Evolutionary conservation across 2,797 vertebrate species (phyloP), one percentile per base, ranked within the genome.

Genomic region (Ptychadena robeensis): DNA sequence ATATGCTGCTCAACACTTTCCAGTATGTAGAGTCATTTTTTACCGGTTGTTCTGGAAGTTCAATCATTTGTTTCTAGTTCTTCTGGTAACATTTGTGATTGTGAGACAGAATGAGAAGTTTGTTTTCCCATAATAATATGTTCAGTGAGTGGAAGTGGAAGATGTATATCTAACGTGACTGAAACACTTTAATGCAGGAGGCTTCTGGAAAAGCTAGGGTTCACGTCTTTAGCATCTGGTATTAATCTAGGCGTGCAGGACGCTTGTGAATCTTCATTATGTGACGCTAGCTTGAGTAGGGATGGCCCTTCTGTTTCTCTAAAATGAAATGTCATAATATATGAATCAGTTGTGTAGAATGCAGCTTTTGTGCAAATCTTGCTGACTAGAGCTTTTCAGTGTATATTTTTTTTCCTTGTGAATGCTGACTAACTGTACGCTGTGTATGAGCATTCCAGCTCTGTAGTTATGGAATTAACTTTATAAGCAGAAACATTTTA

Each of bases 121-220:
- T 48, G 28, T 57, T 78, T 78, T 78, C 14, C 48, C 44, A 64
- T 68, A 68, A 57, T 31, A 25, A 57, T 67, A 44, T 48, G 40
- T 68, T 30, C 75, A 53, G 31, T 48, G 34, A 66, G 65, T 57
- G 75, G 38, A 12, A 27, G 65, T 38, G 37, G n/a, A n/a, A n/a
- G n/a, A 66, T 28, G 37, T 66, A 63, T 53, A 44, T 48, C 61
- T 68, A 65, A 78, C 64, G 75, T 78, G 76, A 79, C 76, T 79
- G 35, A 79, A 79, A 68, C 76, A 69, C 65, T 69, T 79, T 79
- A 68, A 79, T 53, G 40, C 64, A 12, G 22, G 30, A 35, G 75
- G 75, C 76, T 79, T 79, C 65, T 79, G 76, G 40, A 68, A 59
- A 79, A 69, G 35, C 59, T 64, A 79, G 67, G 53, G 40, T 67